These are phyloP conservation scores for Unio pictorum DNA, from an alignment of 2,888 invertebrate genomes.

Conservation along the genomic window DNA sequence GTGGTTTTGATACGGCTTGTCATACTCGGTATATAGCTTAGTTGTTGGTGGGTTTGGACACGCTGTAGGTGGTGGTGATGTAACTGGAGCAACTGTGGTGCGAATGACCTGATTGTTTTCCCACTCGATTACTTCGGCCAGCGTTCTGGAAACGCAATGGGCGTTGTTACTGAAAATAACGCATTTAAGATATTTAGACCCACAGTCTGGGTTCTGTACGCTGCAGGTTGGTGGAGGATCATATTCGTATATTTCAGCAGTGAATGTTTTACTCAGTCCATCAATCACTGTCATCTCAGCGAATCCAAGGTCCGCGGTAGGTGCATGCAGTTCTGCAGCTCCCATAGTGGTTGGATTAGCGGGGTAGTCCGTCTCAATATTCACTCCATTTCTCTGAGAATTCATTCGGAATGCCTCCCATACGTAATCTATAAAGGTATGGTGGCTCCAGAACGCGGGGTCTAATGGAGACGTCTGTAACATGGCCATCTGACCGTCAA, in stretches of 20 bases:
- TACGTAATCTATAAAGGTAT: constrained; percentile 48
- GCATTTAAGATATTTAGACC: constrained; percentile 46
- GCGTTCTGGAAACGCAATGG: constrained; percentile 32
- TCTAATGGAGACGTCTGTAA: constrained; percentile 50
- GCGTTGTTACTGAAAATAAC: constrained; percentile 11
- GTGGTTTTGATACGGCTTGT: constrained; percentile 50
- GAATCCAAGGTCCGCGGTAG: constrained; percentile 46
- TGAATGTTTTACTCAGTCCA: constrained; percentile 39
- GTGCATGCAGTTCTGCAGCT: constrained; percentile 30
- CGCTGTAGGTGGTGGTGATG: too few species aligned
- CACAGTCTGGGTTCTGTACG: constrained; percentile 33
- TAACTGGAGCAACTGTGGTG: constrained; percentile 4
- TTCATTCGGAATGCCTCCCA: constrained; percentile 52
- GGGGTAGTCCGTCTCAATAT: constrained; percentile 34
- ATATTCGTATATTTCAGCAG: constrained; percentile 40
- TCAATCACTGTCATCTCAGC: constrained; percentile 40
- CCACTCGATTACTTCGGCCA: constrained; percentile 29
- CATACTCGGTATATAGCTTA: not conserved
- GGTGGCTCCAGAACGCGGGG: constrained; percentile 54
- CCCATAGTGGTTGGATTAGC: constrained; percentile 32
- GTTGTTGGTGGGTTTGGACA: too few species aligned
- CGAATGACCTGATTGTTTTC: constrained; percentile 12
- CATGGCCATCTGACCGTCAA: constrained; percentile 53
- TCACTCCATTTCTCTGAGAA: constrained; percentile 13
- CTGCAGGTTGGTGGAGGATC: constrained; percentile 48